These are phyloP conservation scores for Chaenocephalus aceratus DNA, from an alignment of 2,113 vertebrate species.

Conservation along the genomic window DNA sequence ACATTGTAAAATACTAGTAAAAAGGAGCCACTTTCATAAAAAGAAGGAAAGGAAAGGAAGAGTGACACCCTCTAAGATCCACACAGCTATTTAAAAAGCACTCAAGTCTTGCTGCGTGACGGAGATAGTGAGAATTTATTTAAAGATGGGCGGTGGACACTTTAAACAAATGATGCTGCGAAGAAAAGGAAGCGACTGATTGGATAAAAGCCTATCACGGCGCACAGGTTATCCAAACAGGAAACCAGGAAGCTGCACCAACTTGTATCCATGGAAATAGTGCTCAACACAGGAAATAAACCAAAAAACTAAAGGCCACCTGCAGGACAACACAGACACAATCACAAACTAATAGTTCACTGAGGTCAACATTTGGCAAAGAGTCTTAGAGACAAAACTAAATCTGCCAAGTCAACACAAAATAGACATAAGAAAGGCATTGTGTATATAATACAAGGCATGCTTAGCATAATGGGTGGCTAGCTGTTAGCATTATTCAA, in stretches of 20 bases:
- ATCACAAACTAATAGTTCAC: constrained; percentile 9
- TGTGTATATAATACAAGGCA: too few species aligned
- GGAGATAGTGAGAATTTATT: neutral
- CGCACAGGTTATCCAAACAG: constrained; percentile 78
- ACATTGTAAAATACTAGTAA: neutral
- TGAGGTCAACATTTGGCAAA: constrained; percentile 11
- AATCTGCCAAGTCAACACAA: neutral
- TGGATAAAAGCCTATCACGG: constrained; percentile 73
- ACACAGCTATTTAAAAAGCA: neutral
- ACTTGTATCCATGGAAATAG: constrained; percentile 81
- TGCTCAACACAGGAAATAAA: constrained; percentile 83
- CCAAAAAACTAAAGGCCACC: constrained; percentile 48
- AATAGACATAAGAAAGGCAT: neutral
- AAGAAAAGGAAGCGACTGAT: constrained; percentile 59
- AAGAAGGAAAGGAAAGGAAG: neutral
- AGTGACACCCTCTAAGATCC: neutral
- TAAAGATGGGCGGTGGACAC: neutral
- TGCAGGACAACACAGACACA: constrained; percentile 41
- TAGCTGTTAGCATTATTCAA: neutral
- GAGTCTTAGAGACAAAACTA: neutral
- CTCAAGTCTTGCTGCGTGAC: neutral
- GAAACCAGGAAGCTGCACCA: constrained; percentile 85
- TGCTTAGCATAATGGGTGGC: neutral
- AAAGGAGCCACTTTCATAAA: neutral
- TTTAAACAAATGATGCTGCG: constrained; percentile 38